Evolutionary conservation across 2,888 invertebrate species (phyloP).

Genomic region (Nymphalis polychloros): DNA sequence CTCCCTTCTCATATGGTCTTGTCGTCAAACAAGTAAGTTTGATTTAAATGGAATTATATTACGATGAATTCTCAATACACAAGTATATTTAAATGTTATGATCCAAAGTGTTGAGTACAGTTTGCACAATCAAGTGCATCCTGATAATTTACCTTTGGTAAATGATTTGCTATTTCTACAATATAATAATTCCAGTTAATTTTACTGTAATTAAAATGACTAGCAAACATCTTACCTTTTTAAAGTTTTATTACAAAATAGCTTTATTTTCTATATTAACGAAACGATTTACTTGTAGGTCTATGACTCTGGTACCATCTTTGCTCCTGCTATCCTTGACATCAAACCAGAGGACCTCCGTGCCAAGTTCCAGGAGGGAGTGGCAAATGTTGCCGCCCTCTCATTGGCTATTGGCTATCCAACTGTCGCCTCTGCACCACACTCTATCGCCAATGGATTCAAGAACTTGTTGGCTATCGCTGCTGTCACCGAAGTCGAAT

Average conservation of each 20-base stretch:
- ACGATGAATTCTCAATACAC: too few species aligned
- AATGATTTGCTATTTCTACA: conserved; percentile 48
- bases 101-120: conserved; percentile 80
- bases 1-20: conserved; percentile 99
- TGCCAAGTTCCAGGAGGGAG: conserved; percentile 94
- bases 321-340: conserved; percentile 97
- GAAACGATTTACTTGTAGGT: conserved; percentile 77
- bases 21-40: conserved; percentile 88
- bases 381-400: conserved; percentile 95
- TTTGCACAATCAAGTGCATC: conserved; percentile 54
- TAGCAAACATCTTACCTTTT: conserved; percentile 41
- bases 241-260: too few species aligned
- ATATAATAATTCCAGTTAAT: conserved; percentile 38
- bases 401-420: conserved; percentile 97
- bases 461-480: conserved; percentile 98
- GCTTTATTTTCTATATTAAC: not conserved
- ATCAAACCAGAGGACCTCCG: conserved; percentile 98
- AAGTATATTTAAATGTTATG: not conserved
- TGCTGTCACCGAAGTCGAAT: conserved; percentile 96
- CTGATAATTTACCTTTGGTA: conserved; percentile 80
- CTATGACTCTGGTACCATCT: conserved; percentile 99
- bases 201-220: conserved; percentile 36
- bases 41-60: not conserved
- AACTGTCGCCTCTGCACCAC: conserved; percentile 97
- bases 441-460: conserved; percentile 98